Evolutionary conservation across 2,113 vertebrate genomes (phyloP).

Genomic region (Ranitomeya imitator): DNA sequence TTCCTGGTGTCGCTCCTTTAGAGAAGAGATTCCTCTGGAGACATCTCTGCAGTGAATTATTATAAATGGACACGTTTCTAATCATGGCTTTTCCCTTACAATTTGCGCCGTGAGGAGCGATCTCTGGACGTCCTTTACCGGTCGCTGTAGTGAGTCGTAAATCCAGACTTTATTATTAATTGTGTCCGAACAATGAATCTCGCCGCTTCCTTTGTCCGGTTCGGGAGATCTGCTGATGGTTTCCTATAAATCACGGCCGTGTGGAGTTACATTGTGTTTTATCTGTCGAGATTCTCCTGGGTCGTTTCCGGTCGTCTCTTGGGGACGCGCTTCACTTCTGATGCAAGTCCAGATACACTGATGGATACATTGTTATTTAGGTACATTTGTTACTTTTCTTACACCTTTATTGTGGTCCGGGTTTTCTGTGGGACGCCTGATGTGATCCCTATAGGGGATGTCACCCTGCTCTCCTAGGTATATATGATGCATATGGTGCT

Average conservation of each 20-base stretch:
- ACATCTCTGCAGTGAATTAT: conserved; percentile 20
- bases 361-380: no score
- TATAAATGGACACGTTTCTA: not conserved
- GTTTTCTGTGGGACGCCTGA: no score
- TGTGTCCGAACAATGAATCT: conserved; percentile 21
- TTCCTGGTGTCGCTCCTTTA: not conserved
- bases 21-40: not conserved
- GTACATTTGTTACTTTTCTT: no score
- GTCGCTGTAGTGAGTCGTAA: conserved; percentile 41
- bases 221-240: not conserved
- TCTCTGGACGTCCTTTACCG: conserved; percentile 39
- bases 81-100: conserved; percentile 6
- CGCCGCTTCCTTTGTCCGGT: conserved; percentile 6
- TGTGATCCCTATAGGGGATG: no score
- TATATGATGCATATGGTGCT: not conserved
- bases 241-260: not conserved
- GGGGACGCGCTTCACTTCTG: not conserved
- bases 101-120: not conserved
- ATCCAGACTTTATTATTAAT: conserved; percentile 47
- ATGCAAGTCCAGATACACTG: no score
- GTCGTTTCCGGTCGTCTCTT: not conserved
- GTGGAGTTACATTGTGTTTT: not conserved
- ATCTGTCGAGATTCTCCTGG: not conserved
- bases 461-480: not conserved
- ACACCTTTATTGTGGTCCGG: no score